Base-by-base conservation (phyloP, 2,888 invertebrate genomes). In the Brachypterus glaber region DNA sequence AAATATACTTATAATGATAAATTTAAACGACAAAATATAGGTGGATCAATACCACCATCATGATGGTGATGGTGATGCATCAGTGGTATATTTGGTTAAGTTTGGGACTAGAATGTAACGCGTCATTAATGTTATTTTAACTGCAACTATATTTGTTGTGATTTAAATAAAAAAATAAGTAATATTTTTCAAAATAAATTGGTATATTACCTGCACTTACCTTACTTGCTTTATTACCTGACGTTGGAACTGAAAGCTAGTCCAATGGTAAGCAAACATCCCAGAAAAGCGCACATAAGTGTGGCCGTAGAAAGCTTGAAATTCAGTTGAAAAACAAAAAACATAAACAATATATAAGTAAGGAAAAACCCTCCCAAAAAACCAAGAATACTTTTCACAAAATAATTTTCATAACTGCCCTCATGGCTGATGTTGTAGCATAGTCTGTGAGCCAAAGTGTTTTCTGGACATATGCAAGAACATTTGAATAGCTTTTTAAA, bases 321-420 rank as follows among this genome's bases (percentile, higher is more conserved):
- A 35, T 77, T 74, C 32, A 81, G 53, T 58, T 80, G 79, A 45
- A 77, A 72, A 1, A 80, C 74, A 47, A 81, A 73, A 55, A 81
- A 78, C 57, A 77, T 67, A 53, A 79, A 80, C 51, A 79, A 73
- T 25, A 79, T 60, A 51, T 79, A 78, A 1, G 79, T 79, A 30
- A 81, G 58, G 8, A 76, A 45, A 30, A 79, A 69, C 1, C 82
- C 82, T 13, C 75, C 71, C 1, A 77, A 44, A 48, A 82, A 81
- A 1, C 82, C 83, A 9, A 76, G 50, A 1, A 77, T 44, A 53
- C 79, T 79, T 54, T 78, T 82, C 12, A 75, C 37, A 2, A 77
- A 58, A 44, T 73, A 77, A 59, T 81, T 79, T 47, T 71, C 70
- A 36, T 70, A 65, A 50, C 78, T 67, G 53, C 79, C 63, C 53